Percentiles rank a stretch among this genome's conserved stretches.
Evolutionary conservation across 2,113 vertebrate genomes (phyloP).

Genomic region (Bubo blakistoni): DNA sequence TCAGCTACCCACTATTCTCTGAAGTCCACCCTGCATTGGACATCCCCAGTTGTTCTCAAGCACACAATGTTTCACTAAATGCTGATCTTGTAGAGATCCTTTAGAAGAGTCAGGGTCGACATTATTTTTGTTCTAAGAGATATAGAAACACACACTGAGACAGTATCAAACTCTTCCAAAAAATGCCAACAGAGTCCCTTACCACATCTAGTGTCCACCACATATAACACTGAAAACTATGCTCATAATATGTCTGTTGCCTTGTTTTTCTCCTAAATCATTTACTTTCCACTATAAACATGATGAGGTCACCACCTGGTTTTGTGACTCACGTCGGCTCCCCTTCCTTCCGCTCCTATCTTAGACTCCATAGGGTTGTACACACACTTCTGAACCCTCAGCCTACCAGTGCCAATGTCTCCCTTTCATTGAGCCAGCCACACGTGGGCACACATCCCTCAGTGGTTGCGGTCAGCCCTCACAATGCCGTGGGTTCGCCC

Average conservation of each 20-base stretch:
- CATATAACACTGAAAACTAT: not conserved
- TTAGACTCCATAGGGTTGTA: not conserved
- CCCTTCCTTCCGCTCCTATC: slow-evolving; percentile 25
- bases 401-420: not conserved
- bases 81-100: not conserved
- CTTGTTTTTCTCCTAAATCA: not conserved
- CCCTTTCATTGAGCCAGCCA: not conserved
- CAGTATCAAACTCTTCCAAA: not conserved
- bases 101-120: not conserved
- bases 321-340: not conserved
- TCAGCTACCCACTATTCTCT: not conserved
- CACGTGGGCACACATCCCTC: not conserved
- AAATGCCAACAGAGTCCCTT: not conserved
- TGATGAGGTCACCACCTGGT: not conserved
- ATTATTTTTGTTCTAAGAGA: not conserved
- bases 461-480: not conserved
- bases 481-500: not conserved
- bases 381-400: not conserved
- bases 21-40: not conserved
- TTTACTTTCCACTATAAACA: not conserved
- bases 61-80: not conserved
- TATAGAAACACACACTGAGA: not conserved
- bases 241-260: not conserved
- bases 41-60: not conserved
- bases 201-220: not conserved